Base-by-base conservation (phyloP, 2,888 invertebrate genomes). In the Lycophotia porphyrea region DNA sequence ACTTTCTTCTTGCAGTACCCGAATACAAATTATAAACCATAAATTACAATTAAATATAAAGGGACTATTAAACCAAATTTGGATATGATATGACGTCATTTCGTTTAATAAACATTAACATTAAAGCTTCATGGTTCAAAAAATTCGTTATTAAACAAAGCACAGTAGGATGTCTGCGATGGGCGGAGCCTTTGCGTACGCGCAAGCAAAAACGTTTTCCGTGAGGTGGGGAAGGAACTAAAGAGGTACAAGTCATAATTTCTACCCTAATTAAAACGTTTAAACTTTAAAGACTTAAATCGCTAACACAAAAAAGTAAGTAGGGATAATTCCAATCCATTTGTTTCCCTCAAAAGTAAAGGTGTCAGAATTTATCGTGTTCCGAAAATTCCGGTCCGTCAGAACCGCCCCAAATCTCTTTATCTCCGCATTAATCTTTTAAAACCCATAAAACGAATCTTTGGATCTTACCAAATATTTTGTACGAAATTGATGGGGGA, bases 401-500 rank as follows among this genome's bases (percentile, higher is more conserved):
- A 91, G 87, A 89, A 91, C 88, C 93, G 92, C 92, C 93, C 94
- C 93, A 94, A 94, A 95, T 95, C 93, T 91, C 90, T 94, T 93
- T 96, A 96, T 96, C 96, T 93, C 88, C 78, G 90, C 93, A 94
- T 95, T 94, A 95, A 96, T 96, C 96, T 96, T 93, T 94, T 90
- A 89, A 93, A 94, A 92, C 91, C 93, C 91, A 94, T 95, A 95
- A 96, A 96, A 95, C 90, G 92, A 94, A 96, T 95, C 94, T 93
- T 93, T 91, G 92, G 93, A 95, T 95, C 95, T 95, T 91, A 93
- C 90, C 91, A 95, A 96, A 96, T 94, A 95, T 96, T 95, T 95
- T 94, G 94, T 95, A 94, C 91, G 89, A 95, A 95, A 96, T 96
- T 95, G 95, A 96, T 96, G 95, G 93, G 94, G 93, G 91, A 93